Conservation (phyloP, 2,113 vertebrate genomes). For the Brachyhypopomus gauderio region DNA sequence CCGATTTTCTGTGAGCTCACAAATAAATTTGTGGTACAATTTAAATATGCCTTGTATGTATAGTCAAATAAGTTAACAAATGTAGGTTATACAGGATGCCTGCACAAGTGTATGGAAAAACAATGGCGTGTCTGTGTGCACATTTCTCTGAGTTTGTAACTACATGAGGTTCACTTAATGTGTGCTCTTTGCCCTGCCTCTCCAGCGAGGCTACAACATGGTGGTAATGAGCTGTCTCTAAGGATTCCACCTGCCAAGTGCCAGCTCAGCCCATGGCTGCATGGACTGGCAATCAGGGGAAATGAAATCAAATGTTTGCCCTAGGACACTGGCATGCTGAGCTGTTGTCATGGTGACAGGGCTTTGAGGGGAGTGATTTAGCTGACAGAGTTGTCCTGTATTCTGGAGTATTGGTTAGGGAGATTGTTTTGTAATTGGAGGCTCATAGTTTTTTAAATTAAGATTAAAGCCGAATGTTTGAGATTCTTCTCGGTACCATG, state of each 20-base stretch:
- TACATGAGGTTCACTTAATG: conserved; percentile 11
- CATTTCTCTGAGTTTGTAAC: conserved; percentile 30
- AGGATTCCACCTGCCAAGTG: conserved; percentile 42
- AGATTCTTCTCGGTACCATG: conserved; percentile 10
- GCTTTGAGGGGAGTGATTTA: conserved; percentile 43
- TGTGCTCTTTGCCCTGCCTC: conserved; percentile 31
- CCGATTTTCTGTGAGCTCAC: neutral
- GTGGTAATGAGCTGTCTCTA: conserved; percentile 48
- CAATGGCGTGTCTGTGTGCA: conserved; percentile 36
- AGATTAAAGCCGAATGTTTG: neutral
- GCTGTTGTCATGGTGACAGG: conserved; percentile 44
- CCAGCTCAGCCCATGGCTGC: conserved; percentile 40
- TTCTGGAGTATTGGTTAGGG: conserved; percentile 44
- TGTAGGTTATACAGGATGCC: neutral
- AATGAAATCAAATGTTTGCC: conserved; percentile 52
- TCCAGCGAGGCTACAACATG: conserved; percentile 9
- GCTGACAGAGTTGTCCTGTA: conserved; percentile 40
- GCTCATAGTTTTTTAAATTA: conserved; percentile 41
- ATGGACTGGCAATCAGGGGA: conserved; percentile 39
- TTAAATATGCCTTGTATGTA: neutral
- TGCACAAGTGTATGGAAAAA: neutral
- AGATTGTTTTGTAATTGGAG: conserved; percentile 45
- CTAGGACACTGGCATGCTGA: conserved; percentile 38
- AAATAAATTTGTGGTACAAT: neutral
- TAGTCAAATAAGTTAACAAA: neutral